Evolutionary conservation across 2,888 invertebrate species (phyloP).

Genomic region (Idaea dimidiata): DNA sequence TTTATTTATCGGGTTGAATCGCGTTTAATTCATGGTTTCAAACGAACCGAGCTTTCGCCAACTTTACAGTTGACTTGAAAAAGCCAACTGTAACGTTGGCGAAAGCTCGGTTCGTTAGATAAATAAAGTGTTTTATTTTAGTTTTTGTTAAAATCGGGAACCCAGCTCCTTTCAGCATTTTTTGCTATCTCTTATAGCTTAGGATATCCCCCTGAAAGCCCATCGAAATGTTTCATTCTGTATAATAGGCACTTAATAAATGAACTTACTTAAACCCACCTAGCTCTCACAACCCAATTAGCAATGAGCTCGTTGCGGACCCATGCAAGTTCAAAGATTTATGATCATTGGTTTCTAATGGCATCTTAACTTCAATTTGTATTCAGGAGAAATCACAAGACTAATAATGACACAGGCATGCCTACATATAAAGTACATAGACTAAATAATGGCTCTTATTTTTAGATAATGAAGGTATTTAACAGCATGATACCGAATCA

Average conservation of each 20-base stretch:
- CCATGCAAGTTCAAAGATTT: not conserved
- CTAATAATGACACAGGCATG: not conserved
- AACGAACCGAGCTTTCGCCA: too few species aligned
- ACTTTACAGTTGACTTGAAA: too few species aligned
- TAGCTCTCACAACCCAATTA: not conserved
- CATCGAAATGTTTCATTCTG: too few species aligned
- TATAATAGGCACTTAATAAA: constrained; percentile 6
- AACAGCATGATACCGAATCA: constrained; percentile 97
- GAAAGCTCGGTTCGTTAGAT: too few species aligned
- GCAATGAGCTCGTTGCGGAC: not conserved
- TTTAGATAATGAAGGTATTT: constrained; percentile 98
- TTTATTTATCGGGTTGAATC: too few species aligned
- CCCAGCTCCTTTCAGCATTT: too few species aligned
- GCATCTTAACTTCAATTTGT: not conserved
- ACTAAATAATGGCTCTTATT: not conserved
- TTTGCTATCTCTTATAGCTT: too few species aligned
- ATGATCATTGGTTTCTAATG: constrained; percentile 1
- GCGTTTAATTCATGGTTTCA: too few species aligned
- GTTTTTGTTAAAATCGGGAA: too few species aligned
- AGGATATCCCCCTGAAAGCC: too few species aligned
- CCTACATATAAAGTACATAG: not conserved
- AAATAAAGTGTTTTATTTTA: too few species aligned
- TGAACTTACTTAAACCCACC: not conserved
- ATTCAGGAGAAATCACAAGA: constrained; percentile 4
- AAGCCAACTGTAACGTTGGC: too few species aligned